Evolutionary conservation across 1,140 invertebrate species (phyloP).

Genomic region (Drosophila bocqueti): DNA sequence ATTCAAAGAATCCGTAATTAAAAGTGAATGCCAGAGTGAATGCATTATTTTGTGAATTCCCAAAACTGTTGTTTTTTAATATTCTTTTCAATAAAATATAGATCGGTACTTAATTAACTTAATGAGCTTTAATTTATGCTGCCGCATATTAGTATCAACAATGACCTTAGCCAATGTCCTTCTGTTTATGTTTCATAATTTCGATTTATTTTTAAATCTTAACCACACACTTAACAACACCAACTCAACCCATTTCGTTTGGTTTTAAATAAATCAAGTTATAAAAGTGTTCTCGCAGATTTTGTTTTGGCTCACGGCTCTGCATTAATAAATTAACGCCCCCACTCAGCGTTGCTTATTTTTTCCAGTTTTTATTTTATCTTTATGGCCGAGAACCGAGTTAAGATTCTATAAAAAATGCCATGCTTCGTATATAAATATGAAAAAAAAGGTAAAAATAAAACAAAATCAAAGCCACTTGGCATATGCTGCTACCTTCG

Average conservation of each 20-base stretch:
- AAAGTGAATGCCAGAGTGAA: neutral
- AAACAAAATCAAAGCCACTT: slow-evolving; percentile 58
- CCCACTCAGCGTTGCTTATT: slow-evolving; percentile 49
- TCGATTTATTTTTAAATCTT: slow-evolving; percentile 43
- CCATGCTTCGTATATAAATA: slow-evolving; percentile 26
- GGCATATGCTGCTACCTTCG: slow-evolving; percentile 40
- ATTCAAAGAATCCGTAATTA: neutral
- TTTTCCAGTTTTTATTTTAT: slow-evolving; percentile 56
- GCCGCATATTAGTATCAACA: neutral
- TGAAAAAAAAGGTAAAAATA: slow-evolving; percentile 22
- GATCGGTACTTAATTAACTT: neutral
- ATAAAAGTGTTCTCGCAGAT: slow-evolving; percentile 72
- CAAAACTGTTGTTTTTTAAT: neutral
- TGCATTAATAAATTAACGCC: slow-evolving; percentile 76
- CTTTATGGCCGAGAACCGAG: slow-evolving; percentile 58
- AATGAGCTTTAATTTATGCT: neutral
- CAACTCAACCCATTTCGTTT: slow-evolving; percentile 48
- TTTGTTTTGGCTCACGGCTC: slow-evolving; percentile 69
- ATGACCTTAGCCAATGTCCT: slow-evolving; percentile 46
- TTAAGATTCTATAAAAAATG: slow-evolving; percentile 63
- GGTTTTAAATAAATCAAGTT: slow-evolving; percentile 80
- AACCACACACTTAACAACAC: slow-evolving; percentile 32
- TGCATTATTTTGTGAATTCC: neutral
- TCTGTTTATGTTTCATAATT: slow-evolving; percentile 37
- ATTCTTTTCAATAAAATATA: neutral